phyloP scores from a whole-genome alignment of 2,888 invertebrate species.

The Salticus scenicus region DNA sequence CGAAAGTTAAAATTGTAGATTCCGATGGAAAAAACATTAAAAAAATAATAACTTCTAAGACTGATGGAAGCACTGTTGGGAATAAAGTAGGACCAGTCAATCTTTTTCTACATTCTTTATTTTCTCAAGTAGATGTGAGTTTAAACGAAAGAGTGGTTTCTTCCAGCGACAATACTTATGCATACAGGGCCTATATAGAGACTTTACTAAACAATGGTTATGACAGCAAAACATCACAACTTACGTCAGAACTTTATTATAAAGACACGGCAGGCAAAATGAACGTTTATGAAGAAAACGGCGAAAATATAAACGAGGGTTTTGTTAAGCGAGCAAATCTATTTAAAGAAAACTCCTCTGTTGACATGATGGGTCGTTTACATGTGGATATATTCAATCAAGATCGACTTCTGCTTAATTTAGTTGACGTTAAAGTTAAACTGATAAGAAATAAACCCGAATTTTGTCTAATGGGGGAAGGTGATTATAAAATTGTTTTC shows the following conservation, averaged over 20 bases:
- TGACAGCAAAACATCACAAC: no score
- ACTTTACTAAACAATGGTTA: no score
- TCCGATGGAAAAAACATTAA: slow-evolving; percentile 1
- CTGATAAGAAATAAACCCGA: slow-evolving; percentile 41
- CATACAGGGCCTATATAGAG: slow-evolving; percentile 31
- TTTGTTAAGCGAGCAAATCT: slow-evolving; percentile 19
- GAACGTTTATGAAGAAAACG: slow-evolving; percentile 23
- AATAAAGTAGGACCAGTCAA: no score
- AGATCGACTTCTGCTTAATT: slow-evolving; percentile 11
- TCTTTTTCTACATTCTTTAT: no score
- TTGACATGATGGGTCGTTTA: slow-evolving; percentile 42
- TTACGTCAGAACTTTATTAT: slow-evolving; percentile 25
- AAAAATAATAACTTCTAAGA: no score
- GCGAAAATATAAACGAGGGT: neutral
- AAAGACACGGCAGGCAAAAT: slow-evolving; percentile 32
- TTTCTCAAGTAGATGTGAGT: slow-evolving; percentile 21
- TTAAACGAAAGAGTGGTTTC: slow-evolving; percentile 30
- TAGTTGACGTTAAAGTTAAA: slow-evolving; percentile 22
- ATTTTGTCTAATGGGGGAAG: slow-evolving; percentile 34
- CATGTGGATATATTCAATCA: slow-evolving; percentile 42
- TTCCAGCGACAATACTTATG: slow-evolving; percentile 22
- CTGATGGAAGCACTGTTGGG: neutral
- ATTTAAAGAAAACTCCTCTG: neutral
- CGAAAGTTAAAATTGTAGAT: slow-evolving; percentile 29
- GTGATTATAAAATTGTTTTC: slow-evolving; percentile 67